Evolutionary conservation across 2,113 vertebrate species (phyloP), one percentile per base, ranked within the genome.

Genomic region (Spermophilus dauricus): DNA sequence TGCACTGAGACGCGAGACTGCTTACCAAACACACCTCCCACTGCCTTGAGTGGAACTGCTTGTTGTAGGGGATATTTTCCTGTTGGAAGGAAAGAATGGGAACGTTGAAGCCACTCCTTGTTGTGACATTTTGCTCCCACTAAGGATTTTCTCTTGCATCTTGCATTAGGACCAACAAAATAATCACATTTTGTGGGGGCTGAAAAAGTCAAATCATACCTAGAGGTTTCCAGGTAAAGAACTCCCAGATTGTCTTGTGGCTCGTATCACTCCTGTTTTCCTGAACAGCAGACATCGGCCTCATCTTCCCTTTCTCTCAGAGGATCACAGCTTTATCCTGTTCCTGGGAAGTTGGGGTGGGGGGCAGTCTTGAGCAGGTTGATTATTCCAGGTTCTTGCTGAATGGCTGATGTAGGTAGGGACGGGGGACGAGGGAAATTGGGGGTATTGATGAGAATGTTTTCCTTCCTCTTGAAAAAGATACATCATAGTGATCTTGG

Each of bases 401-500:
- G 28, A 39, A 45, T 84, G 86, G 34, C 2, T 53, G 53, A 4
- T 58, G 13, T 48, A 32, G 18, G 18, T 26, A 34, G 30, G 42
- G n/a, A n/a, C 9, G 84, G 4, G 70, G 70, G 51, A 70, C 51
- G 42, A 67, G n/a, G 72, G 56, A 88, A 56, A 30, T 34, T 9
- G 8, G 61, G 34, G 34, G 22, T 12, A 42, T 65, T 63, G 83
- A 5, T 5, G 39, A 63, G 34, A 81, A 92, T 42, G 4, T 53
- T 91, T 96, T 56, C 42, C 58, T 92, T 83, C 37, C 20, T 89
- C 51, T 94, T 73, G 32, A 91, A 85, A 93, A 81, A 51, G 37
- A 51, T 76, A 26, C 10, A 22, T 10, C 69, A 76, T 84, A 86
- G 42, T 30, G 7, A 87, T n/a, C 48, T 13, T n/a, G 65, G 45